Conservation (phyloP, 2,113 vertebrate species). For the Piliocolobus tephrosceles region DNA sequence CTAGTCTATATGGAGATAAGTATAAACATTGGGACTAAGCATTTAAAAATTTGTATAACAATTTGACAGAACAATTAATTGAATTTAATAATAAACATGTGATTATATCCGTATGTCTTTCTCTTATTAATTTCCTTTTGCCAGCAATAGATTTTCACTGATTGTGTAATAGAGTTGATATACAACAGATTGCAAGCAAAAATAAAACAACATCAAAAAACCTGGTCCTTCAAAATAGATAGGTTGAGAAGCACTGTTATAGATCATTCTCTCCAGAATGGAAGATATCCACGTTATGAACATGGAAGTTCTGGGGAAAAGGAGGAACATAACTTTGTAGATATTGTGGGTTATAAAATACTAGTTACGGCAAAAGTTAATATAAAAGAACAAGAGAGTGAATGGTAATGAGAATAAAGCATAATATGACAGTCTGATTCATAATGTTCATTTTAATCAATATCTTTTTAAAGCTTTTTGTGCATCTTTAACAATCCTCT, state of each 20-base stretch:
- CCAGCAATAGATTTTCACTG: neutral
- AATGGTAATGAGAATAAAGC: neutral
- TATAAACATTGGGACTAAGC: neutral
- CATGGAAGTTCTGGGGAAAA: fast-evolving
- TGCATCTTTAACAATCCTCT: neutral
- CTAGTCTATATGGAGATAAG: neutral
- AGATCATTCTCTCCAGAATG: neutral
- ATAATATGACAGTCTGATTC: neutral
- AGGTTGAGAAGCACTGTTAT: neutral
- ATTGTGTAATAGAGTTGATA: neutral
- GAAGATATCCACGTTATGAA: neutral
- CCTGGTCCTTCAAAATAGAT: neutral
- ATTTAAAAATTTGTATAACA: neutral
- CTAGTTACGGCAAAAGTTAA: neutral
- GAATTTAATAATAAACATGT: neutral
- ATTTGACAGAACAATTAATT: neutral
- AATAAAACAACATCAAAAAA: neutral
- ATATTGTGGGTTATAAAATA: neutral
- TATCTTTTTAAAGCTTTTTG: neutral
- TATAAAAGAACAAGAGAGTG: neutral
- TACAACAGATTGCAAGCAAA: neutral
- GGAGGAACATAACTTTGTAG: neutral
- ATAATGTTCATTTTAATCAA: neutral
- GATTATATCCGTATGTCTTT: neutral
- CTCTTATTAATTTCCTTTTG: neutral